phyloP scores from a whole-genome alignment of 2,888 invertebrate genomes.

The Drosophila vallismaia region DNA sequence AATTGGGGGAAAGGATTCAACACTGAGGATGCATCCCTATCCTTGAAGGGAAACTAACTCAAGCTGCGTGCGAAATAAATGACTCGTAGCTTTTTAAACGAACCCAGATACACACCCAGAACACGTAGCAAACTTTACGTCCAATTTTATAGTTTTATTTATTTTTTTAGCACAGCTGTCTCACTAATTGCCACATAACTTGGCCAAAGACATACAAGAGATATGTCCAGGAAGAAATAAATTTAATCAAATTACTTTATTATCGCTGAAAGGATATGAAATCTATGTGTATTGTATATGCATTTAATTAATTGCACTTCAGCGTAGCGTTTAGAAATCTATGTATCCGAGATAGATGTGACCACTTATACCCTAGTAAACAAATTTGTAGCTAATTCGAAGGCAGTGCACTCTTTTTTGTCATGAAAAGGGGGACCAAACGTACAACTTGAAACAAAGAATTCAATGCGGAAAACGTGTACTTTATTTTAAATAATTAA shows the following conservation, averaged over 20 bases:
- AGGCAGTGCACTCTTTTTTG: slow-evolving; percentile 76
- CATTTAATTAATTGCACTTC: slow-evolving; percentile 63
- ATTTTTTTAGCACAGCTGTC: slow-evolving; percentile 47
- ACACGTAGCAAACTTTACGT: slow-evolving; percentile 58
- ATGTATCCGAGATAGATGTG: slow-evolving; percentile 58
- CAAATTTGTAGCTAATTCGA: slow-evolving; percentile 56
- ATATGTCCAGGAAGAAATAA: slow-evolving; percentile 27
- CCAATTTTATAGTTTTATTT: slow-evolving; percentile 60
- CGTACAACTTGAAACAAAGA: slow-evolving; percentile 53
- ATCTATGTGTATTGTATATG: slow-evolving; percentile 52
- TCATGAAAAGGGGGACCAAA: slow-evolving; percentile 75
- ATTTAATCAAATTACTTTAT: slow-evolving; percentile 69
- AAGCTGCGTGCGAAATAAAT: slow-evolving; percentile 48
- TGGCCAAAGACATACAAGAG: slow-evolving; percentile 31
- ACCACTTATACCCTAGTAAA: slow-evolving; percentile 58
- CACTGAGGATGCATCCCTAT: slow-evolving; percentile 42
- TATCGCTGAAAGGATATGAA: slow-evolving; percentile 39
- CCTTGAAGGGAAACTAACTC: slow-evolving; percentile 32
- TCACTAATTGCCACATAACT: slow-evolving; percentile 60
- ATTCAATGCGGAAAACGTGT: slow-evolving; percentile 55
- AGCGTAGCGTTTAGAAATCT: slow-evolving; percentile 53
- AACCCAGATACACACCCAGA: slow-evolving; percentile 4
- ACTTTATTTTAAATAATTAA: slow-evolving; percentile 63
- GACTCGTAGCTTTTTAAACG: slow-evolving; percentile 46
- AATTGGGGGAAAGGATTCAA: slow-evolving; percentile 4